Conservation (phyloP, 2,113 vertebrate genomes). For the Ictidomys tridecemlineatus region DNA sequence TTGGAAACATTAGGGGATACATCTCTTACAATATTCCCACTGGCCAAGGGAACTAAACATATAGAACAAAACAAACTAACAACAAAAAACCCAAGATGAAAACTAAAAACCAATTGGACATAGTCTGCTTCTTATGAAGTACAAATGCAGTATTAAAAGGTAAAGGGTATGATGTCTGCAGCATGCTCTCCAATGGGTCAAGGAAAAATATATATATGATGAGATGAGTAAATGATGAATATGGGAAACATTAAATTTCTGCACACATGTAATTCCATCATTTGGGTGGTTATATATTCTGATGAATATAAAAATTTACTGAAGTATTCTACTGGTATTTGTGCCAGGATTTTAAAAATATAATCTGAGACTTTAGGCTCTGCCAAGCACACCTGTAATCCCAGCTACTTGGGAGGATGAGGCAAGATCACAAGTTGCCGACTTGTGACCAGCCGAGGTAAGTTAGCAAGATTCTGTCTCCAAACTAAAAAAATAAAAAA, state of each 20-base stretch:
- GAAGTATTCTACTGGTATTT: not conserved
- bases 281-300: not conserved
- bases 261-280: not conserved
- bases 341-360: constrained; percentile 2
- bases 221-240: constrained; percentile 14
- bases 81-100: no score
- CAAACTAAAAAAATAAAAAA: not conserved
- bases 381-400: not conserved
- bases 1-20: not conserved
- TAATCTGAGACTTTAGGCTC: not conserved
- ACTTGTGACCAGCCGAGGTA: not conserved
- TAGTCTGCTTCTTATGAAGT: not conserved
- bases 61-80: no score
- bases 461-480: not conserved
- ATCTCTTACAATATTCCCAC: not conserved
- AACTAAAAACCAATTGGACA: not conserved
- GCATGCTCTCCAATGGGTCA: not conserved
- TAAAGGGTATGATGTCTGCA: not conserved
- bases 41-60: no score
- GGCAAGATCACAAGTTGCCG: not conserved
- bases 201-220: not conserved
- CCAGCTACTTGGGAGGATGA: not conserved
- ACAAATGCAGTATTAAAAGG: not conserved
- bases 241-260: not conserved
- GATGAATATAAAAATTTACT: not conserved